Conservation (phyloP, 2,888 invertebrate species). For the Scaptomyza caliginosa region DNA sequence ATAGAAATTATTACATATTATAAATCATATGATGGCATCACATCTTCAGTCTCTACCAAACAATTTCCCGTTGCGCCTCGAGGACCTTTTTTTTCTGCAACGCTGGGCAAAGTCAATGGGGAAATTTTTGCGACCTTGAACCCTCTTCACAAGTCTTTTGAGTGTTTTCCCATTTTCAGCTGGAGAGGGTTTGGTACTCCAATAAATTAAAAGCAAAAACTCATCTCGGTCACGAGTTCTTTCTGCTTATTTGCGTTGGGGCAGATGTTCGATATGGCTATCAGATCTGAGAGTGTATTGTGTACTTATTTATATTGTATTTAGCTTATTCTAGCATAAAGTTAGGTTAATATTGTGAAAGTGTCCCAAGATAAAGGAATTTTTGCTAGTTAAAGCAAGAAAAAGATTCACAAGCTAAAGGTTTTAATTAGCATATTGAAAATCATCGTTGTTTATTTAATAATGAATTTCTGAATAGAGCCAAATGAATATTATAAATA, state of each 20-base stretch:
- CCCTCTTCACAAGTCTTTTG: background rate
- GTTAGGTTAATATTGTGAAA: background rate
- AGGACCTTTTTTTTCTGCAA: slow-evolving; percentile 43
- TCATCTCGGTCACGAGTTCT: background rate
- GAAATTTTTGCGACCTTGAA: slow-evolving; percentile 42
- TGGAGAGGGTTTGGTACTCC: background rate
- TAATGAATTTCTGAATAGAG: background rate
- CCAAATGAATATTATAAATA: background rate
- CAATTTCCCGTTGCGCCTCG: slow-evolving; percentile 49
- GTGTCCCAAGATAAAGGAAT: background rate
- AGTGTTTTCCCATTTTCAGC: background rate
- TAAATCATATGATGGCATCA: slow-evolving; percentile 73
- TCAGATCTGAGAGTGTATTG: slow-evolving; percentile 6
- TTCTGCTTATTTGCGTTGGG: background rate
- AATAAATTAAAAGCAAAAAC: slow-evolving; percentile 3
- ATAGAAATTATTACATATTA: slow-evolving; percentile 73
- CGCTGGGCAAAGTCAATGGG: slow-evolving; percentile 23
- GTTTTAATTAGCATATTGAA: background rate
- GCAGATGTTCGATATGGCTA: background rate
- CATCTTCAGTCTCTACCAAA: slow-evolving; percentile 63
- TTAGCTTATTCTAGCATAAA: background rate
- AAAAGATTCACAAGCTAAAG: too few species aligned
- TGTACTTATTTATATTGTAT: slow-evolving; percentile 3
- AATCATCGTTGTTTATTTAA: background rate
- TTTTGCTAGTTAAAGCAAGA: too few species aligned